Percentiles rank a stretch among this genome's conserved stretches.
These are phyloP conservation scores for Linnaemya tessellans DNA, from an alignment of 2,888 invertebrate species.

Conservation along the genomic window DNA sequence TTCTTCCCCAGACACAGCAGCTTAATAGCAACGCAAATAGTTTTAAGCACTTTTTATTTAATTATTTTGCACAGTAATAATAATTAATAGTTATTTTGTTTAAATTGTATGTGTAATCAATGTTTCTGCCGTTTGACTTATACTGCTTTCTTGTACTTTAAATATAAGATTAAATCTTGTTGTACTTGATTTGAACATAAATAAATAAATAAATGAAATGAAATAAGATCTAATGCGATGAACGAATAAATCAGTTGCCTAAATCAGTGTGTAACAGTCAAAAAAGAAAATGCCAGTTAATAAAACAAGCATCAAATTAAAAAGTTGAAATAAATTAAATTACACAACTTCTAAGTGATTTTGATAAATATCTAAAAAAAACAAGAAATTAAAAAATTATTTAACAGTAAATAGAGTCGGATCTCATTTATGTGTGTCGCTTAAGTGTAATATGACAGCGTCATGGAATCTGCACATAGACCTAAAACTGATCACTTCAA, in stretches of 20 bases:
- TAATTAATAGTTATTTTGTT: too few relatives aligned
- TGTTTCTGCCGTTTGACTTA: too few relatives aligned
- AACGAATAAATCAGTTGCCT: background rate
- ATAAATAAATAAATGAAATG: too few relatives aligned
- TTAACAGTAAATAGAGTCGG: slow-evolving; percentile 39
- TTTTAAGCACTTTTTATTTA: too few relatives aligned
- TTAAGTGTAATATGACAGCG: slow-evolving; percentile 49
- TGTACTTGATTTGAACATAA: too few relatives aligned
- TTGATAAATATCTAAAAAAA: slow-evolving; percentile 28
- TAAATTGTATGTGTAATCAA: too few relatives aligned
- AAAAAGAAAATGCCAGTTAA: background rate
- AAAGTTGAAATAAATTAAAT: slow-evolving; percentile 9
- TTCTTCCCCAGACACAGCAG: too few relatives aligned
- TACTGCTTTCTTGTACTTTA: too few relatives aligned
- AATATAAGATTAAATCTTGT: too few relatives aligned
- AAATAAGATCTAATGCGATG: background rate
- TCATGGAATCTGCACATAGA: slow-evolving; percentile 31
- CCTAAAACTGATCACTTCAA: slow-evolving; percentile 46
- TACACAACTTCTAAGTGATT: slow-evolving; percentile 28
- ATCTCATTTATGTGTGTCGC: slow-evolving; percentile 1
- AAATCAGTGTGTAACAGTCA: background rate
- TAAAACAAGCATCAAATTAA: background rate
- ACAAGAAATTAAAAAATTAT: background rate
- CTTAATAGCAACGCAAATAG: too few relatives aligned
- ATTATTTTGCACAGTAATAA: too few relatives aligned